Percentiles rank a stretch among this genome's conserved stretches.
These are phyloP conservation scores for Trichonephila clavipes DNA, from an alignment of 1,140 invertebrate species.

Conservation along the genomic window DNA sequence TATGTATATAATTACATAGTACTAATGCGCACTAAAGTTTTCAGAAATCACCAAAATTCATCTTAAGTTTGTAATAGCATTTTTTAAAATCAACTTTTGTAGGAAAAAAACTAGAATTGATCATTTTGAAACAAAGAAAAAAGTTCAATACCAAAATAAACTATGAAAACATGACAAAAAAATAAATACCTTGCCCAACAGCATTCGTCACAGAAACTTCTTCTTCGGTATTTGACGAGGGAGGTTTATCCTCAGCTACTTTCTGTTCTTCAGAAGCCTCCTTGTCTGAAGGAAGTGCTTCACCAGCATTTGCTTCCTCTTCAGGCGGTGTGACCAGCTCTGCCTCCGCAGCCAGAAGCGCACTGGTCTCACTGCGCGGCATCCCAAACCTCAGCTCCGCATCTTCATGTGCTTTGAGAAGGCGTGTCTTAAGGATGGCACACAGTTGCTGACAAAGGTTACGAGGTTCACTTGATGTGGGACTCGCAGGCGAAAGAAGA, in stretches of 20 bases:
- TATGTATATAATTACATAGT: too few relatives aligned
- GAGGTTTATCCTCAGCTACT: not conserved
- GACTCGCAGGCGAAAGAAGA: conserved; percentile 48
- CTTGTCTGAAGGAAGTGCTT: conserved; percentile 56
- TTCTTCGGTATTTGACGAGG: not conserved
- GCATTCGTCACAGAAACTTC: not conserved
- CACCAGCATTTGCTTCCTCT: conserved; percentile 28
- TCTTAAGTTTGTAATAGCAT: too few relatives aligned
- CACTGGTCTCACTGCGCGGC: conserved; percentile 61
- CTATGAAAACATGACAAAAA: not conserved
- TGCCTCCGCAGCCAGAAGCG: conserved; percentile 50
- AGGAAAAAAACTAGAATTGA: too few relatives aligned
- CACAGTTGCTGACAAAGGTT: conserved; percentile 87
- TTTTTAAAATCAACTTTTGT: too few relatives aligned
- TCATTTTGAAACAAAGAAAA: too few relatives aligned
- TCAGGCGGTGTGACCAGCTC: conserved; percentile 41
- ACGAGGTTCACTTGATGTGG: conserved; percentile 79
- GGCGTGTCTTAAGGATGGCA: conserved; percentile 87
- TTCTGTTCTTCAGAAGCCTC: not conserved
- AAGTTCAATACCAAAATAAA: not conserved
- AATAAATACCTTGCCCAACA: conserved; percentile 39
- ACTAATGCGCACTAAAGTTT: too few relatives aligned
- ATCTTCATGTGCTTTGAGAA: conserved; percentile 87
- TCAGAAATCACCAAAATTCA: too few relatives aligned
- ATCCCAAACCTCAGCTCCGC: conserved; percentile 83